Evolutionary conservation across 2,888 invertebrate genomes (phyloP).

Genomic region (Mesoligia furuncula): DNA sequence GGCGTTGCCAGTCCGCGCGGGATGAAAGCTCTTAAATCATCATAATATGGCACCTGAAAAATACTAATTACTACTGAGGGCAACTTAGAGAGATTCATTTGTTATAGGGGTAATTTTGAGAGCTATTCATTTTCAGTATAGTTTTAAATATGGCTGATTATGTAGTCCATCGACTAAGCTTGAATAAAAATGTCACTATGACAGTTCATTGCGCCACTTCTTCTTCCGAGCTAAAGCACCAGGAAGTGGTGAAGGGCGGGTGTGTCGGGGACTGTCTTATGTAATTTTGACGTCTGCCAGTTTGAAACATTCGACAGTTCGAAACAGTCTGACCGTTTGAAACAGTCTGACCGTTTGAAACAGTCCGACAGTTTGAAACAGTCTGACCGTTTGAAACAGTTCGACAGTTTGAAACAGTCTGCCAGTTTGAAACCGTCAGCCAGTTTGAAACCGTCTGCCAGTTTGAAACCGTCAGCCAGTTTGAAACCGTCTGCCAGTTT

Average conservation of each 20-base stretch:
- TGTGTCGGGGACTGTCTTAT: background rate
- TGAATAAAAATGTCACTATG: background rate
- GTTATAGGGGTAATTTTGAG: slow-evolving; percentile 3
- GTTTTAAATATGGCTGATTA: background rate
- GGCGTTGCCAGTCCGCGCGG: background rate
- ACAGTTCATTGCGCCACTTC: background rate
- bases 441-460: background rate
- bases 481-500: background rate
- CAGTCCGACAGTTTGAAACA: background rate
- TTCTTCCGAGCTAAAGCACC: background rate
- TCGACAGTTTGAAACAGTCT: background rate
- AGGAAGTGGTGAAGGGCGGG: background rate
- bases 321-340: too few species aligned
- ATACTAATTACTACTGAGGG: background rate
- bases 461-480: background rate
- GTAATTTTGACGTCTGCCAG: background rate
- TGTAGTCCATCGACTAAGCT: background rate
- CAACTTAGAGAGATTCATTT: slow-evolving; percentile 3
- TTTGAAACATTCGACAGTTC: too few species aligned
- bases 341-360: background rate
- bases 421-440: background rate
- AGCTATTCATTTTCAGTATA: background rate
- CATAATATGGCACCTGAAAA: background rate
- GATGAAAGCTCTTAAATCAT: background rate
- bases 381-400: background rate